Evolutionary conservation across 2,888 invertebrate species (phyloP).

Genomic region (Tipula lateralis): DNA sequence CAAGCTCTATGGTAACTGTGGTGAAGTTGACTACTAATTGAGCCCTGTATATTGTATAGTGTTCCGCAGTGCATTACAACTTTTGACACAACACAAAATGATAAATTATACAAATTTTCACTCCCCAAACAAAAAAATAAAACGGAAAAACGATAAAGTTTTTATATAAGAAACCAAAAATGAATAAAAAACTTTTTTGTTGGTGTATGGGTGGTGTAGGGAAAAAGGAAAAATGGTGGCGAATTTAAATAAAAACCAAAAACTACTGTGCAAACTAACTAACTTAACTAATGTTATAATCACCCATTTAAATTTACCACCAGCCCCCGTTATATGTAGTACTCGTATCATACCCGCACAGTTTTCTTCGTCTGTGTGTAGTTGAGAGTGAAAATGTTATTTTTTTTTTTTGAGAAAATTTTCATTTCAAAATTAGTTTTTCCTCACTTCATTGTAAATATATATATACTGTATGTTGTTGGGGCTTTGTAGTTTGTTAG

Average conservation of each 20-base stretch:
- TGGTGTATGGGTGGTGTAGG: background rate
- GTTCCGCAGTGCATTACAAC: too few species aligned
- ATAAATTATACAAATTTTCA: background rate
- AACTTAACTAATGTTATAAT: background rate
- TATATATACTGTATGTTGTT: background rate
- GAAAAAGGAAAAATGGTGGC: background rate
- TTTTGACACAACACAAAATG: background rate
- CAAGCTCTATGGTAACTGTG: too few species aligned
- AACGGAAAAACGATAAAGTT: background rate
- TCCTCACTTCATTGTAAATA: background rate
- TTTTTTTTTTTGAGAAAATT: background rate
- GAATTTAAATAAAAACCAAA: background rate
- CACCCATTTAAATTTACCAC: background rate
- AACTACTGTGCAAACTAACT: background rate
- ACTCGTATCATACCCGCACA: background rate
- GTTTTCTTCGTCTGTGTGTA: background rate
- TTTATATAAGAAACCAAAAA: background rate
- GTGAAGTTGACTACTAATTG: too few species aligned
- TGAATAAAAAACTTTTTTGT: background rate
- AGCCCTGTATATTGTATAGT: too few species aligned
- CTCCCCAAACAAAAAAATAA: background rate
- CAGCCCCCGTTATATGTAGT: background rate
- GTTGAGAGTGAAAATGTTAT: background rate
- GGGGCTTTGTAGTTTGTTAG: constrained; percentile 5
- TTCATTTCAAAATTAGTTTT: background rate